Evolutionary conservation across 2,888 invertebrate genomes (phyloP), one percentile per base, ranked within the genome.

Genomic region (Ophion ventricosus): DNA sequence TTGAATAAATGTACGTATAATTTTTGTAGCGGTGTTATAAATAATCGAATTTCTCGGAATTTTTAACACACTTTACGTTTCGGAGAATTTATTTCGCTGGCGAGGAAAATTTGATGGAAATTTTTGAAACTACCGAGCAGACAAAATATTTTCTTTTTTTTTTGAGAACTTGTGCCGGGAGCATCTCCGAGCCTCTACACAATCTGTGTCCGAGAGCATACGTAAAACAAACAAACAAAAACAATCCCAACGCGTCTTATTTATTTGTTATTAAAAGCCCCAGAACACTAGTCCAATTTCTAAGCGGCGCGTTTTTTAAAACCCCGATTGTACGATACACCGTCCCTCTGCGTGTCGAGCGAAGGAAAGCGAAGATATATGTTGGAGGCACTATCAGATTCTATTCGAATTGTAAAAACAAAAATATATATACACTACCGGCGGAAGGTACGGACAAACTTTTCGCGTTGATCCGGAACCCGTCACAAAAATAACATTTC

Each of bases 361-460:
- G 63, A 80, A 76, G 63, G 73, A 70, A 64, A 70, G 40, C 70
- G 66, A 56, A 56, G 49, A 80, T 82, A 84, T 83, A 88, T 87
- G 89, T 91, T 92, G 88, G 88, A 88, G 88, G 85, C 87, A 88
- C 88, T 90, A 89, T 90, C 88, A 90, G 86, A 91, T 91, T 91
- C 88, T 91, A 90, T 91, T 88, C 84, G 89, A 89, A 87, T 81
- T 91, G 90, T 90, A 91, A 90, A 90, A 87, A 67, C 57, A 14
- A 73, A 72, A 17, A 73, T 49, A 49, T 49, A 49, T 49, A 49
- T 2, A 49, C 49, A 49, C 49, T 49, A 49, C 17, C 49, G 49
- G 49, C 17, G 49, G 49, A 49, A 49, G 4, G 49, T 49, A 49
- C 17, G 49, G 49, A 49, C 49, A 17, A 49, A 49, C 49, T 49